phyloP scores from a whole-genome alignment of 1,140 invertebrate genomes.

The Heliconius eleuchia region DNA sequence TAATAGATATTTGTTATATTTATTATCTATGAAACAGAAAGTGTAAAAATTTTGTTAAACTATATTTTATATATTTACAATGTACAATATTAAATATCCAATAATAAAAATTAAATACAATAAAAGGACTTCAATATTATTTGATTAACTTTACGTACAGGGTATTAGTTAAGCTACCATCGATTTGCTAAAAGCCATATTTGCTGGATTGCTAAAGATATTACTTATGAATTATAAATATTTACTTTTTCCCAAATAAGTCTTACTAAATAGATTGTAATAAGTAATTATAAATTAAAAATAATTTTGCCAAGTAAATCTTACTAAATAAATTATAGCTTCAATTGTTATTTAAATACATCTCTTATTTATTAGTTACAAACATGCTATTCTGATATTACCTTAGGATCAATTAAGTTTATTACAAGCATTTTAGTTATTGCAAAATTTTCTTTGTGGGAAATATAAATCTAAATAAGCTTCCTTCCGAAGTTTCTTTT shows the following conservation, averaged over 20 bases:
- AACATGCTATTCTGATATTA: slow-evolving; percentile 4
- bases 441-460: slow-evolving; percentile 65
- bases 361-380: neutral
- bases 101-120: too few relatives aligned
- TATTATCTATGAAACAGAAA: neutral
- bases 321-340: neutral
- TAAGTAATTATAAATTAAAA: neutral
- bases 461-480: slow-evolving; percentile 78
- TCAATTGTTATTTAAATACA: neutral
- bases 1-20: neutral
- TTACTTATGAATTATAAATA: neutral
- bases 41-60: neutral
- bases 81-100: too few relatives aligned
- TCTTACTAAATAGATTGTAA: neutral
- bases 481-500: slow-evolving; percentile 76
- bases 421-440: slow-evolving; percentile 41
- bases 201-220: too few relatives aligned
- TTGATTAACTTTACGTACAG: too few relatives aligned
- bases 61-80: too few relatives aligned
- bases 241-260: neutral
- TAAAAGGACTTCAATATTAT: too few relatives aligned
- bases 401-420: slow-evolving; percentile 3
- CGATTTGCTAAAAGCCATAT: too few relatives aligned
- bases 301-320: neutral
- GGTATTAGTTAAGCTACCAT: too few relatives aligned